Evolutionary conservation across 2,888 invertebrate species (phyloP), one percentile per base, ranked within the genome.

Genomic region (Agonopterix heracliana): DNA sequence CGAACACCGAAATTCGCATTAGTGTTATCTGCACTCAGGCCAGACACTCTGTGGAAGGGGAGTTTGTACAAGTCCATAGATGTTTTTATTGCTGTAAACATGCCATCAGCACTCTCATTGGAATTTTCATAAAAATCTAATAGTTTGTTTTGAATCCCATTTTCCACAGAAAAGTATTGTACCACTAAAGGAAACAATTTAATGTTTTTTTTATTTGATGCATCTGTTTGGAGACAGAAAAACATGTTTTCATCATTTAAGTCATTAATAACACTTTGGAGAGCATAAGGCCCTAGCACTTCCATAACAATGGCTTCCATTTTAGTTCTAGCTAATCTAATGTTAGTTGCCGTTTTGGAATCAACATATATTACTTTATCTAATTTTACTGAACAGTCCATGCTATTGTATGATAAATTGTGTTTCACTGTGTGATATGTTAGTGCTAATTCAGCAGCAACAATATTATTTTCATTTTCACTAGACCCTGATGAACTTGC

Each of bases 1-100:
- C 63, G 11, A 14, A 53, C 34, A 4, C 56, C 59, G 63, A 66
- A 69, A 66, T 69, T 69, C n/a, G 66, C 56, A 61, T 70, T 71
- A 7, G 53, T 55, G 54, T 70, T 68, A 47, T 69, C 67, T 46
- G 68, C 69, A 60, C 69, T 72, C 9, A 71, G 45, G 3, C 61
- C 63, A 57, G 67, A 66, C 51, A 69, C 54, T 49, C 53, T 43
- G 52, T 61, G 34, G 41, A 65, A 66, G 34, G 61, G 53, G 10
- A 69, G 34, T 34, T 65, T 49, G 47, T 63, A 46, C 7, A 34
- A 11, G 7, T 54, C 48, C 62, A 46, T 50, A 35, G 35, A 35
- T 35, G 5, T 35, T 35, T 35, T 35, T 35, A 35, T 35, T 8
- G 35, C 35, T 8, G 35, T 17, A 54, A 59, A 62, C 62, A 61